Base-by-base conservation (phyloP, 2,797 vertebrate genomes). In the Microctenopoma stevenorrisi region DNA sequence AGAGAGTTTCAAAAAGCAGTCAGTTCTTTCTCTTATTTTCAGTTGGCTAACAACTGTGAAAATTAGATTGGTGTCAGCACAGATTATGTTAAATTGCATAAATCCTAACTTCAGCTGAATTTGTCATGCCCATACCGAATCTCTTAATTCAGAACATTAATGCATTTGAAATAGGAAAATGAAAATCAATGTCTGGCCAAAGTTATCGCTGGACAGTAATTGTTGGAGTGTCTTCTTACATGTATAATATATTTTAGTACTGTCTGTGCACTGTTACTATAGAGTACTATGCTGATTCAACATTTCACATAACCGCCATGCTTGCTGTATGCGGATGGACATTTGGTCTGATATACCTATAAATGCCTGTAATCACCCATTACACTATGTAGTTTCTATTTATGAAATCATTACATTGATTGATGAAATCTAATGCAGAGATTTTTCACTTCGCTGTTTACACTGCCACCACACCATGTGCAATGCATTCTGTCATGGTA, bases 371-470 rank as follows among this genome's bases (percentile, higher is more conserved):
- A 58, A 62, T 54, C 53, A 47, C 26, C 9, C 3, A 18, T 37
- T 47, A 33, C 30, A 5, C 1, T 33, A 9, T 30, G n/a, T 42
- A 16, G 11, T 22, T 49, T 66, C 26, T 22, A 3, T 57, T 51
- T 38, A 38, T 68, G 42, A 46, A 26, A 44, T 64, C 15, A 79
- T 57, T 44, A 25, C 5, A 59, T 14, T 13, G 26, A 68, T 46
- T 64, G 11, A 66, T 59, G 22, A 67, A 81, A 64, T 49, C 25
- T 52, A 63, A 59, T 51, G 12, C 37, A 53, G 10, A 38, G 58
- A 11, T 53, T 60, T 74, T 64, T 65, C 15, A 69, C 48, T 65
- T 64, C 13, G 15, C 13, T 67, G 30, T 74, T 78, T 73, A 58
- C 38, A 50, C 26, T 68, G 72, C 62, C 64, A 40, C 70, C 46